Conservation (phyloP, 1,140 invertebrate species). For the Dendroctonus valens region DNA sequence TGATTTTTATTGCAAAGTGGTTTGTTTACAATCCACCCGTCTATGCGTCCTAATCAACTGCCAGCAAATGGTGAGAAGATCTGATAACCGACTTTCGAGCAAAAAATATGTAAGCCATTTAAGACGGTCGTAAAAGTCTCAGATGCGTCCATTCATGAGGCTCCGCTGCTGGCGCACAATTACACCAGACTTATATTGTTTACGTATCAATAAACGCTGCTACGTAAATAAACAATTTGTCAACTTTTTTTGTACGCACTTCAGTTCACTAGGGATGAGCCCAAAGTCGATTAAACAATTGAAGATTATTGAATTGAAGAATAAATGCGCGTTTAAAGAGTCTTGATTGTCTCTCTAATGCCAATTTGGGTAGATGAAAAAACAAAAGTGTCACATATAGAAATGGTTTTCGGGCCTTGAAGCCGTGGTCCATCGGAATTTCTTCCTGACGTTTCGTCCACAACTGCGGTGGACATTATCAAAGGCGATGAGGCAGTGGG, state of each 20-base stretch:
- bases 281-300: conserved; percentile 1
- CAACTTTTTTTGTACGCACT: conserved; percentile 5
- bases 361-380: too few species aligned
- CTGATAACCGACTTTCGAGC: background rate
- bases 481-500: too few species aligned
- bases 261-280: background rate
- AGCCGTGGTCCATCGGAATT: too few species aligned
- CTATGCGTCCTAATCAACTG: too few species aligned
- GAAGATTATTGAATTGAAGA: too few species aligned
- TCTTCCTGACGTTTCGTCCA: too few species aligned
- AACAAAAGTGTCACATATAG: too few species aligned
- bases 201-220: conserved; percentile 18
- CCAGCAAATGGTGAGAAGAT: background rate
- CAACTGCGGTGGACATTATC: too few species aligned
- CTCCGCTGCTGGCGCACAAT: background rate
- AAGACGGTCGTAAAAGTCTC: conserved; percentile 14
- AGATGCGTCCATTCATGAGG: conserved; percentile 17
- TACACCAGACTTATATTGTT: conserved; percentile 4
- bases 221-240: conserved; percentile 21
- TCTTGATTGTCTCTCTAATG: too few species aligned
- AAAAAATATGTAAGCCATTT: conserved; percentile 19
- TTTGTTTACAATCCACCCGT: background rate
- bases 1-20: conserved; percentile 1
- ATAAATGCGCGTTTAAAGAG: too few species aligned
- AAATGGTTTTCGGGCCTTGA: too few species aligned